phyloP scores from a whole-genome alignment of 2,113 vertebrate genomes.

The Perca flavescens region DNA sequence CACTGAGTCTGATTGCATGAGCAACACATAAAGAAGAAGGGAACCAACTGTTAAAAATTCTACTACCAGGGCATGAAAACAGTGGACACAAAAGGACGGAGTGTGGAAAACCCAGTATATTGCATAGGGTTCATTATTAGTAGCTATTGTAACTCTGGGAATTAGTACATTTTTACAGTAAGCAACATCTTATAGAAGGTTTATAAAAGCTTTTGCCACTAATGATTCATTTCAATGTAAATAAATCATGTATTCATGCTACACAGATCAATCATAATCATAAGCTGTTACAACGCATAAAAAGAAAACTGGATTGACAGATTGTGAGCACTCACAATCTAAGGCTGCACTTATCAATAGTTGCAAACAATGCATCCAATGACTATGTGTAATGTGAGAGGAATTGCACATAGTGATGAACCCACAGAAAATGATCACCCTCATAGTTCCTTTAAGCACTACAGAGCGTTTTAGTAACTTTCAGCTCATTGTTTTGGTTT shows the following conservation, averaged over 20 bases:
- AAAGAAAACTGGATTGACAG: background rate
- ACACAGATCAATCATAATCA: background rate
- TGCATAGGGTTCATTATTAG: background rate
- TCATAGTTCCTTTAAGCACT: background rate
- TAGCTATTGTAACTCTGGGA: background rate
- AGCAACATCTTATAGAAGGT: background rate
- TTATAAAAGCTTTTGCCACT: background rate
- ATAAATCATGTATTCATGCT: background rate
- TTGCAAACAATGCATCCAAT: background rate
- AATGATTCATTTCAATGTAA: background rate
- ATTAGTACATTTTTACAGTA: background rate
- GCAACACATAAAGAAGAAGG: slow-evolving; percentile 14
- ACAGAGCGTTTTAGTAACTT: background rate
- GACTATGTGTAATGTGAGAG: background rate
- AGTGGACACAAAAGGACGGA: background rate
- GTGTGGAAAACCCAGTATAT: background rate
- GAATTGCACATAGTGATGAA: background rate
- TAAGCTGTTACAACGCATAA: background rate
- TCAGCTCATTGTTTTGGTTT: background rate
- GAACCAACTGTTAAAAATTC: background rate
- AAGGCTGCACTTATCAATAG: background rate
- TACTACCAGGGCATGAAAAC: background rate
- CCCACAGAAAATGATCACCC: background rate
- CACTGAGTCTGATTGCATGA: slow-evolving; percentile 23
- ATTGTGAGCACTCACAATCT: background rate